Percentiles rank a stretch among this genome's conserved stretches.
These are phyloP conservation scores for Myiopsitta monachus DNA, from an alignment of 2,113 vertebrate species.

Conservation along the genomic window DNA sequence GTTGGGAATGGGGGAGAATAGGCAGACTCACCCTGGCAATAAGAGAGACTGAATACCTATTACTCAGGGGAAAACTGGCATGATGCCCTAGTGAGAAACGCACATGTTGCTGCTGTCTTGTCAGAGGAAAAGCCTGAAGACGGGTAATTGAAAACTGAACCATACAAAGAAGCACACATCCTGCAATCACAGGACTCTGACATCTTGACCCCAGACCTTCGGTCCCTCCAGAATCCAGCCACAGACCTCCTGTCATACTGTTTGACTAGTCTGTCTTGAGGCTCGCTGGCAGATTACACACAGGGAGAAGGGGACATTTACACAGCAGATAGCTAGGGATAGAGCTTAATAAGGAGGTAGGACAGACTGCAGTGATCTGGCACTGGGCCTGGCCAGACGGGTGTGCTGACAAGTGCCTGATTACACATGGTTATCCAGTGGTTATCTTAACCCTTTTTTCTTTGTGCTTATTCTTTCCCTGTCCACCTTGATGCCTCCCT, in stretches of 20 bases:
- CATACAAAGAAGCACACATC: not conserved
- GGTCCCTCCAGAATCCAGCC: not conserved
- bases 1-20: not conserved
- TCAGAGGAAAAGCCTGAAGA: not conserved
- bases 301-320: not conserved
- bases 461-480: not conserved
- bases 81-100: not conserved
- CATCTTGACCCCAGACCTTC: not conserved
- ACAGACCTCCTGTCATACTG: not conserved
- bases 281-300: not conserved
- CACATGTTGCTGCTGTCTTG: not conserved
- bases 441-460: not conserved
- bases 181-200: not conserved
- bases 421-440: not conserved
- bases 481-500: not conserved
- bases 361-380: not conserved
- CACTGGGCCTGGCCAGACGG: not conserved
- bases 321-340: too few relatives aligned
- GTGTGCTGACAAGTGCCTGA: not conserved
- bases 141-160: not conserved
- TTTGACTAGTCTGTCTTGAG: not conserved
- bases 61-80: not conserved
- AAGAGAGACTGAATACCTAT: not conserved
- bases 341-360: not conserved
- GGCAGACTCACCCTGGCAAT: not conserved